Conservation (phyloP, 2,113 vertebrate species). For the Pao palembangensis region DNA sequence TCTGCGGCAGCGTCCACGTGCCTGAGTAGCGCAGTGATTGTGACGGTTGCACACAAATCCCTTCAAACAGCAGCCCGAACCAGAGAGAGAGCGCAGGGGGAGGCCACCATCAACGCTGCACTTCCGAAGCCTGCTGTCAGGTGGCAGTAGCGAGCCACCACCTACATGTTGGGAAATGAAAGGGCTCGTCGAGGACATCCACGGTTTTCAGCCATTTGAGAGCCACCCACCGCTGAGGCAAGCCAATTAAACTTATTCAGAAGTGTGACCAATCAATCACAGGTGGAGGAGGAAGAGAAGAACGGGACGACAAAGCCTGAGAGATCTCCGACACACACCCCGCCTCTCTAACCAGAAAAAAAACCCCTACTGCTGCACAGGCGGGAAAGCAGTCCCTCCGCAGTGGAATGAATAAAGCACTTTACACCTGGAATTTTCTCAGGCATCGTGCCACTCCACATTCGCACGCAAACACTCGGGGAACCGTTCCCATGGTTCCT, state of each 20-base stretch:
- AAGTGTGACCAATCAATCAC: slow-evolving; percentile 65
- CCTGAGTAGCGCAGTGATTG: slow-evolving; percentile 21
- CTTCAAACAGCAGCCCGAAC: slow-evolving; percentile 71
- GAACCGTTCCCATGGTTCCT: slow-evolving; percentile 31
- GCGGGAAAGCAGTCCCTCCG: slow-evolving; percentile 43
- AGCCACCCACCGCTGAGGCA: slow-evolving; percentile 57
- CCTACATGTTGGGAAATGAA: slow-evolving; percentile 53
- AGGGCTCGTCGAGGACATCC: slow-evolving; percentile 48
- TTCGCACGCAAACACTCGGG: slow-evolving; percentile 52
- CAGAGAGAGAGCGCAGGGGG: slow-evolving; percentile 65
- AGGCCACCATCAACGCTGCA: slow-evolving; percentile 17
- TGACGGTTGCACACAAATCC: slow-evolving; percentile 64
- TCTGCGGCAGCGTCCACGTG: slow-evolving; percentile 24
- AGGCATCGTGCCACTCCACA: slow-evolving; percentile 61
- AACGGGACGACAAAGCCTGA: slow-evolving; percentile 44
- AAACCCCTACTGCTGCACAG: slow-evolving; percentile 35
- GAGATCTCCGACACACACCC: slow-evolving; percentile 24
- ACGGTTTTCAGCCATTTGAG: slow-evolving; percentile 32
- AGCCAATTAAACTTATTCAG: slow-evolving; percentile 67
- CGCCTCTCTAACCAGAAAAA: slow-evolving; percentile 25
- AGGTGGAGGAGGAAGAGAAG: slow-evolving; percentile 51
- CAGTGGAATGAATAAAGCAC: slow-evolving; percentile 59
- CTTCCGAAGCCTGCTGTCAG: slow-evolving; percentile 35
- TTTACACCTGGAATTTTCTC: slow-evolving; percentile 69
- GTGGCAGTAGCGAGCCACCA: slow-evolving; percentile 40